Evolutionary conservation across 35 echinoderm and acorn worm genomes (phyloP).

Genomic region (Stichopus chloronotus): DNA sequence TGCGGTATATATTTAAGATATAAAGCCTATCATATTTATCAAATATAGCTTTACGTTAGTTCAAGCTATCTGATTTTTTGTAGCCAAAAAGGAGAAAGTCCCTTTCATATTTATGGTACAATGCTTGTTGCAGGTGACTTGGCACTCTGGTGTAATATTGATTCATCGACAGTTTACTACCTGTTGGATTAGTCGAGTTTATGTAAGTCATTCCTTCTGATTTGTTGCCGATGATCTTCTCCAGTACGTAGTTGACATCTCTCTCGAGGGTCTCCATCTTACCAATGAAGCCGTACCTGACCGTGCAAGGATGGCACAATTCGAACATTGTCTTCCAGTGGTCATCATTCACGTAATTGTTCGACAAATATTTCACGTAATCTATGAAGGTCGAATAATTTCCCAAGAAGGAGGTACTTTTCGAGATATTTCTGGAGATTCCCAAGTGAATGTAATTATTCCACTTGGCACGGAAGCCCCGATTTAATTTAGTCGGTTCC

Average conservation of each 20-base stretch:
- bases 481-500: conserved; percentile 20
- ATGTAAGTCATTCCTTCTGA: conserved; percentile 12
- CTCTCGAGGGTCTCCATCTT: conserved; percentile 66
- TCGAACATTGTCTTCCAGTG: conserved; percentile 65
- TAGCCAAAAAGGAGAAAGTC: conserved; percentile 67
- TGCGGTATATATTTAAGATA: too few relatives aligned
- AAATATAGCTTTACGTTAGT: background rate
- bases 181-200: conserved; percentile 50
- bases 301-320: conserved; percentile 60
- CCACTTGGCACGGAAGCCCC: conserved; percentile 4
- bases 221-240: background rate
- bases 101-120: conserved; percentile 37
- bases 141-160: conserved; percentile 33
- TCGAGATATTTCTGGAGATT: background rate
- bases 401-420: conserved; percentile 5
- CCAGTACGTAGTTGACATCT: conserved; percentile 58
- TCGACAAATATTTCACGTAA: conserved; percentile 57
- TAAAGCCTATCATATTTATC: background rate
- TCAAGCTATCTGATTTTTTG: background rate
- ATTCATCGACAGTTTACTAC: background rate
- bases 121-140: background rate
- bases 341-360: conserved; percentile 38
- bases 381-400: conserved; percentile 37
- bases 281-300: conserved; percentile 73
- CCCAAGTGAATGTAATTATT: conserved; percentile 45